Conservation (phyloP, 2,113 vertebrate genomes). For the Cathartes aura region DNA sequence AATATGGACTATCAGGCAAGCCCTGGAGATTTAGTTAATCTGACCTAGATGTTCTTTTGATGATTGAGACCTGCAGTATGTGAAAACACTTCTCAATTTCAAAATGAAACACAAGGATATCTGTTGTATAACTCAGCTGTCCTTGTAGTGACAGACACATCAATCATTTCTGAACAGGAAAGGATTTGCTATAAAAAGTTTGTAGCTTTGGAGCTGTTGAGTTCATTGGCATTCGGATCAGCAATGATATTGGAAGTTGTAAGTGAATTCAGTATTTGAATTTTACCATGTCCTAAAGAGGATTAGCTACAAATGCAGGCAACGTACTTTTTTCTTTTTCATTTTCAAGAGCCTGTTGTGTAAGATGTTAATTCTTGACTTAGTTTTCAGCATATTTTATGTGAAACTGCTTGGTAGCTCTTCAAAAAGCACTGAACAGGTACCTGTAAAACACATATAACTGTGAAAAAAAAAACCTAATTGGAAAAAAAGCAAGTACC, state of each 20-base stretch:
- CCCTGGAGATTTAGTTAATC: conserved; percentile 85
- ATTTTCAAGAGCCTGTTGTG: conserved; percentile 65
- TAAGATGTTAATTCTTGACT: conserved; percentile 70
- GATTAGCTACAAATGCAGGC: conserved; percentile 84
- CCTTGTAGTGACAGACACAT: conserved; percentile 75
- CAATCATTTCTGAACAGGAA: conserved; percentile 75
- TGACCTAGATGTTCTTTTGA: conserved; percentile 90
- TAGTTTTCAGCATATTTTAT: conserved; percentile 39
- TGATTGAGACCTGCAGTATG: conserved; percentile 80
- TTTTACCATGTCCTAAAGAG: conserved; percentile 84
- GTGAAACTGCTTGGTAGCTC: background rate
- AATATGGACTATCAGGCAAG: conserved; percentile 75
- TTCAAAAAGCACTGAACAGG: background rate
- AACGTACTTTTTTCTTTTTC: conserved; percentile 76
- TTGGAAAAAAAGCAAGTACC: background rate
- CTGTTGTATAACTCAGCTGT: conserved; percentile 68
- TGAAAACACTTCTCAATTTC: conserved; percentile 81
- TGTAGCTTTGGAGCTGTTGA: conserved; percentile 78
- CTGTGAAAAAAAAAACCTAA: background rate
- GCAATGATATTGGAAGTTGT: conserved; percentile 79
- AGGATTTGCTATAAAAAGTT: conserved; percentile 82
- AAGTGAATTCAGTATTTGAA: conserved; percentile 78
- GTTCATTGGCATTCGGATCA: conserved; percentile 79
- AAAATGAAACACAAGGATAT: conserved; percentile 77
- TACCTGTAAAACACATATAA: background rate